Evolutionary conservation across 1,140 invertebrate species (phyloP), one percentile per base, ranked within the genome.

Genomic region (Calycopis cecrops): DNA sequence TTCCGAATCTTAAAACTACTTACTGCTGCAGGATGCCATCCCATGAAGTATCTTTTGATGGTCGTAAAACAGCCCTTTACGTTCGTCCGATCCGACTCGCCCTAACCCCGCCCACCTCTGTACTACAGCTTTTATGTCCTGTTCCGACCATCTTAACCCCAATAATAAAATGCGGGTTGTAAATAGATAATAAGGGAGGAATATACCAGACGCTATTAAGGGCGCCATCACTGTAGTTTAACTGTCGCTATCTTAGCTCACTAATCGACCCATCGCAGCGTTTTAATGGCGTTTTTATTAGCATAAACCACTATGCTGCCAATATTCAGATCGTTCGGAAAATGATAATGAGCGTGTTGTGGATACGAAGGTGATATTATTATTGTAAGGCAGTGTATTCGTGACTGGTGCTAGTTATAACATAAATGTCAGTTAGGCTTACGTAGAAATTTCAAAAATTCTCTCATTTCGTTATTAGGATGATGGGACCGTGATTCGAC

Each of bases 141-240:
- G 74, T 72, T 63, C 63, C 21, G 21, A 28, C 21, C 69, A 67
- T 81, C 80, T 84, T 86, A 86, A 84, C 83, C 83, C 83, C 80
- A 84, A 86, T 86, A 86, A 86, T 84, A 84, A 86, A 86, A 86
- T 86, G 80, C 71, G 73, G 76, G 76, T 76, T 77, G 83, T 86
- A 86, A 86, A 86, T 84, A 84, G 80, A 86, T 86, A 86, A 86
- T 86, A 86, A 79, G 80, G 74, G 76, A 62, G 72, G 63, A 80
- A 76, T 73, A 72, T 69, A 67, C 71, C 70, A 78, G 80, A 82
- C 80, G 68, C 75, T 72, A 76, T 82, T 83, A 81, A 79, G 61
- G 77, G 79, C 77, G 80, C 77, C 83, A 67, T 82, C 71, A 73
- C 18, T 60, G 68, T 73, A 73, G 61, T 75, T 82, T 80, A 75